Percentiles rank a stretch among this genome's conserved stretches.
Evolutionary conservation across 2,888 invertebrate genomes (phyloP).

Genomic region (Tetanocera ferruginea): DNA sequence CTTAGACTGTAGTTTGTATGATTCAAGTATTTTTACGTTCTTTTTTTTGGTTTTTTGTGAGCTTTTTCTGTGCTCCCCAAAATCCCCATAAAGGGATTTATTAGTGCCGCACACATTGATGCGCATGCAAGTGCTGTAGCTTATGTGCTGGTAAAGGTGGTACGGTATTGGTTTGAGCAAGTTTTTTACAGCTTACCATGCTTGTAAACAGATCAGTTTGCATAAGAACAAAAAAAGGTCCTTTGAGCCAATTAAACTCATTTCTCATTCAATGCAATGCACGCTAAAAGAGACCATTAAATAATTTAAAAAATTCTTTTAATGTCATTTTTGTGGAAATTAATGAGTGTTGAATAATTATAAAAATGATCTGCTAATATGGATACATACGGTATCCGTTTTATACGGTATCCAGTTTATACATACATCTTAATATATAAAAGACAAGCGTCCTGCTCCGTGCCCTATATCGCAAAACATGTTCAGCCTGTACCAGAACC

Average conservation of each 20-base stretch:
- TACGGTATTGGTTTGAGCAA: not conserved
- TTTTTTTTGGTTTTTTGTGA: not conserved
- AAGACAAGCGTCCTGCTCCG: too few relatives aligned
- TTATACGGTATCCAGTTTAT: too few relatives aligned
- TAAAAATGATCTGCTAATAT: not conserved
- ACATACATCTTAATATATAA: too few relatives aligned
- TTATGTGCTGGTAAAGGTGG: not conserved
- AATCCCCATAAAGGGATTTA: conserved; percentile 28
- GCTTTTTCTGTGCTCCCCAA: not conserved
- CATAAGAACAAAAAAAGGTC: conserved; percentile 4
- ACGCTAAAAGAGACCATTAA: not conserved
- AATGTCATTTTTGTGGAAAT: not conserved
- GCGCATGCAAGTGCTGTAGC: conserved; percentile 19
- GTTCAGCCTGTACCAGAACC: too few relatives aligned
- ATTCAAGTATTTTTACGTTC: not conserved
- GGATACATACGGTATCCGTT: too few relatives aligned
- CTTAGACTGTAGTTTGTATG: conserved; percentile 8
- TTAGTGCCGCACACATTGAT: conserved; percentile 35
- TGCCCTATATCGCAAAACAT: too few relatives aligned
- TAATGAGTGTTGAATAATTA: not conserved
- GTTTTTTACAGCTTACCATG: not conserved
- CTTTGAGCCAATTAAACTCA: conserved; percentile 35
- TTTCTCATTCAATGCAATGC: conserved; percentile 7
- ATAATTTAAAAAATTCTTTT: not conserved
- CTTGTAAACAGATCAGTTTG: conserved; percentile 16